A percentile compares a stretch with the other conserved stretches of the same genome.
Conservation (phyloP, 2,888 invertebrate species). For the Cephus nigrinus region DNA sequence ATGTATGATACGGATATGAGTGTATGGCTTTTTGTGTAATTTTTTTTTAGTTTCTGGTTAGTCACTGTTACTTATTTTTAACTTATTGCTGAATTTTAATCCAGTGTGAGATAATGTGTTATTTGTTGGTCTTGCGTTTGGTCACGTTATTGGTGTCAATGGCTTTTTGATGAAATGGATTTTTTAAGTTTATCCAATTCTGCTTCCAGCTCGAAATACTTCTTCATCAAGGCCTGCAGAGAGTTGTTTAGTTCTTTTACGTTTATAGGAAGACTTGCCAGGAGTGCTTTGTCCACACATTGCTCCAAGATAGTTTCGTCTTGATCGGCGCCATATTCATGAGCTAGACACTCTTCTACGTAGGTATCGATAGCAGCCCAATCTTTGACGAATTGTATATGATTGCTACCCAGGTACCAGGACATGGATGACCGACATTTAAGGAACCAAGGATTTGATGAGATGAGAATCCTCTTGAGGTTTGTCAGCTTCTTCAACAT, state of each 20-base stretch:
- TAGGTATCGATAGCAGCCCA: conserved; percentile 28
- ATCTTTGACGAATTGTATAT: conserved; percentile 23
- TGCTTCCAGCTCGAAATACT: background rate
- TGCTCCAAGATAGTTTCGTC: conserved; percentile 20
- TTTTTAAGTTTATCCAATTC: background rate
- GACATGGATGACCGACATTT: conserved; percentile 28
- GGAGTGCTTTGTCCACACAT: conserved; percentile 23
- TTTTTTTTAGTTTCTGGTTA: background rate
- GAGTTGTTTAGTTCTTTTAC: background rate
- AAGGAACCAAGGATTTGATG: conserved; percentile 30
- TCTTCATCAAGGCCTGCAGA: background rate
- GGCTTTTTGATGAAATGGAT: background rate
- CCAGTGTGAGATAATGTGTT: rapidly evolving
- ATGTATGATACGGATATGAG: background rate
- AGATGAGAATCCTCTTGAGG: conserved; percentile 23
- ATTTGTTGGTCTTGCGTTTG: background rate
- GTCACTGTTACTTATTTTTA: background rate
- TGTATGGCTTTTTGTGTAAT: background rate
- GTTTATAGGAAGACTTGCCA: background rate
- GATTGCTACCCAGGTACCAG: conserved; percentile 25
- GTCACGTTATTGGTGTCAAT: background rate
- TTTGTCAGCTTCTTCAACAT: conserved; percentile 24
- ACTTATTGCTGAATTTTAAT: background rate
- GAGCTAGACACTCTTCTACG: conserved; percentile 35
- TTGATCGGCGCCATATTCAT: conserved; percentile 22